phyloP scores from a whole-genome alignment of 2,113 vertebrate species.

The Phyllopteryx taeniolatus region DNA sequence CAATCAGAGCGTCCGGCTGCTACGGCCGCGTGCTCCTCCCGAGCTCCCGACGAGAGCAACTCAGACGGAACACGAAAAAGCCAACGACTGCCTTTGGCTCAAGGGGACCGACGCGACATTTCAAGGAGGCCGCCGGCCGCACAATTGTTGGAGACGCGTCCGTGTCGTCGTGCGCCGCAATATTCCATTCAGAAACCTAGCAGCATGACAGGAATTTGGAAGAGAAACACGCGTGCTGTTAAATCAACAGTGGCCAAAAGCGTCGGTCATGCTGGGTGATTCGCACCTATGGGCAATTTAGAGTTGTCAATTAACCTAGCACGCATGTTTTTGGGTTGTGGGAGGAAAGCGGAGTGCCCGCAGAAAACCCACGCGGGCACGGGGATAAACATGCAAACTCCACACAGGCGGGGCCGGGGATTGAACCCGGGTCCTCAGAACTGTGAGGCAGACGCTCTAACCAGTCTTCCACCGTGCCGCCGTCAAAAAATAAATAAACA shows the following conservation, averaged over 20 bases:
- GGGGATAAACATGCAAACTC: too few species aligned
- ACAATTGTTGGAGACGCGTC: not conserved
- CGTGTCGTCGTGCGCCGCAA: not conserved
- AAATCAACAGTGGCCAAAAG: slow-evolving; percentile 51
- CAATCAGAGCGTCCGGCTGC: slow-evolving; percentile 49
- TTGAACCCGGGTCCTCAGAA: too few species aligned
- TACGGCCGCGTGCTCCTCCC: slow-evolving; percentile 27
- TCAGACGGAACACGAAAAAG: slow-evolving; percentile 59
- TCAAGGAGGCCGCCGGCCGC: slow-evolving; percentile 4
- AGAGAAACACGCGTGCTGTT: slow-evolving; percentile 31
- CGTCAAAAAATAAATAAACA: too few species aligned
- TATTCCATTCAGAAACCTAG: not conserved
- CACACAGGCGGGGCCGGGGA: too few species aligned
- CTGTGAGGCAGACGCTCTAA: too few species aligned
- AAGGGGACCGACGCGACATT: slow-evolving; percentile 27
- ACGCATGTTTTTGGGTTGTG: too few species aligned
- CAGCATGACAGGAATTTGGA: not conserved
- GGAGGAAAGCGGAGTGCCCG: too few species aligned
- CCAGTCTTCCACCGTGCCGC: too few species aligned
- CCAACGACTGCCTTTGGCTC: slow-evolving; percentile 45
- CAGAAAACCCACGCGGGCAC: too few species aligned
- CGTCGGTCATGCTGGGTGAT: slow-evolving; percentile 58
- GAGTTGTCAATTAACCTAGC: too few species aligned
- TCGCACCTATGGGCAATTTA: too few species aligned
- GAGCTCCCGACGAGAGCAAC: slow-evolving; percentile 37